These are phyloP conservation scores for Athalia rosae DNA, from an alignment of 2,888 invertebrate species.

Conservation along the genomic window DNA sequence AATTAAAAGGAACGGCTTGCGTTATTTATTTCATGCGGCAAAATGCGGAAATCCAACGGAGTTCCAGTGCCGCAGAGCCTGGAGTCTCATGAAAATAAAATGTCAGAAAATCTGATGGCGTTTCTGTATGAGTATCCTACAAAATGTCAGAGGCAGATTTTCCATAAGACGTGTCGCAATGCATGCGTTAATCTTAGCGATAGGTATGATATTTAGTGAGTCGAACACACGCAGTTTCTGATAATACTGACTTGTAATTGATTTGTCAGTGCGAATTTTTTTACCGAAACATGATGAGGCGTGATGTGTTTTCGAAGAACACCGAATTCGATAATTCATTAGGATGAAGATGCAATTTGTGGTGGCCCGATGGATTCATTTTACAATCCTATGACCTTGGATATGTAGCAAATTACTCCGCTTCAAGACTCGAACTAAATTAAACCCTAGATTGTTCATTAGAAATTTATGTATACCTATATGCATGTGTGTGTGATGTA, in stretches of 20 bases:
- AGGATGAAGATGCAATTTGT: conserved; percentile 5
- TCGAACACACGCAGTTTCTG: too few species aligned
- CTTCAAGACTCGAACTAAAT: conserved; percentile 5
- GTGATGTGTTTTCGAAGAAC: too few species aligned
- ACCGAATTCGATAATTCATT: not conserved
- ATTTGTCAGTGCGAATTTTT: too few species aligned
- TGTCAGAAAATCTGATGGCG: too few species aligned
- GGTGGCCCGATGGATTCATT: not conserved
- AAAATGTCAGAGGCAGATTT: not conserved
- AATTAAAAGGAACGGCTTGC: conserved; percentile 41
- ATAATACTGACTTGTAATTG: too few species aligned
- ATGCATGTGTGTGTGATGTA: too few species aligned
- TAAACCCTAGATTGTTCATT: conserved; percentile 28
- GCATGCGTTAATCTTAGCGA: not conserved
- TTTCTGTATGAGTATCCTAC: too few species aligned
- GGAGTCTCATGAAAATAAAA: not conserved
- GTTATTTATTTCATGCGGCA: conserved; percentile 45
- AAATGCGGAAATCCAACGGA: conserved; percentile 39
- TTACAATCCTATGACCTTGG: conserved; percentile 5
- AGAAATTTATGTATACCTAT: not conserved
- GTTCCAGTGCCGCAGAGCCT: not conserved
- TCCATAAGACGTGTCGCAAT: not conserved
- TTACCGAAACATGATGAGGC: too few species aligned
- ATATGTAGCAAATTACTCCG: conserved; percentile 8
- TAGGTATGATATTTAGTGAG: not conserved